Base-by-base conservation (phyloP, 2,797 vertebrate species). In the Pangasius mekongensis region DNA sequence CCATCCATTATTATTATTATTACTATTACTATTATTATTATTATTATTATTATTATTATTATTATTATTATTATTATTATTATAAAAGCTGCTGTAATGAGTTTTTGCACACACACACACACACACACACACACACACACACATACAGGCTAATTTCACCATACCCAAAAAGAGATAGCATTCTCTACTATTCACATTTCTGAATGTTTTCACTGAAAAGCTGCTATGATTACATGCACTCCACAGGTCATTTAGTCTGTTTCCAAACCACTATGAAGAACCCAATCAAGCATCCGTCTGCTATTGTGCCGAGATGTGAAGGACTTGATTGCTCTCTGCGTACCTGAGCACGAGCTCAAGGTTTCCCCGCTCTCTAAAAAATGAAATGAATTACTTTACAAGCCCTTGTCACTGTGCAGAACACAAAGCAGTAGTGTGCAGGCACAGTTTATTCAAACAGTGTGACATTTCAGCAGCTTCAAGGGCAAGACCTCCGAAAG, bases 281-380 rank as follows among this genome's bases (percentile, higher is more conserved):
- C 54, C 87, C 58, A 83, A 87, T 84, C 36, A 64, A 90, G 84
- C 49, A 49, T 11, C 49, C 16, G 20, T 84, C 73, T 82, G 7
- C 62, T 7, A 74, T 87, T 87, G 82, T 87, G 54, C 58, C 30
- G 47, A 86, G 69, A 9, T 62, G 18, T 80, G 64, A 47, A 90
- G 71, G 82, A 84, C 66, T 69, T 89, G 87, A 91, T 89, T 92
- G 87, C 71, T 86, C 69, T 87, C 36, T 54, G 39, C 22, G 85
- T 81, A 76, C 76, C 88, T 86, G 39, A 85, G 87, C 39, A 69
- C 60, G 47, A 52, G 43, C 86, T 91, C 89, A 88, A 90, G 83
- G 88, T 90, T 89, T 90, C 62, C 47, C n/a, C 24, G 58, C 80
- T 74, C 58, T 62, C 5, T 82, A 33, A 74, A 89, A 87, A 90